Percentiles rank a stretch among this genome's conserved stretches.
Conservation (phyloP, 2,113 vertebrate genomes). For the Corythaixoides concolor region DNA sequence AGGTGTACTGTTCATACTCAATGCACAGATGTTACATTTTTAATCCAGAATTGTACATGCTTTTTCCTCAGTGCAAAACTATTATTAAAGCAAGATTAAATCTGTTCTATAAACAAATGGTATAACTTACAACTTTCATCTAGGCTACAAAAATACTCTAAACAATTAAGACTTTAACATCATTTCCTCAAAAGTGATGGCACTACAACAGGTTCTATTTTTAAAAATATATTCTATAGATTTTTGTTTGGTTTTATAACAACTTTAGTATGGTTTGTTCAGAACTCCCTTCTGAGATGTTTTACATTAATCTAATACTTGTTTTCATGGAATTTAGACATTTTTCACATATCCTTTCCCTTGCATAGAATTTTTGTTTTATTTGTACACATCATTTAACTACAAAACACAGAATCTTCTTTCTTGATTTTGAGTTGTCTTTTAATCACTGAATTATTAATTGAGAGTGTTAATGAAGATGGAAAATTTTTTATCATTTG, state of each 20-base stretch:
- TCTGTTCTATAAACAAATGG: neutral
- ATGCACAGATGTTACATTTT: neutral
- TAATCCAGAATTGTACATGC: neutral
- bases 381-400: neutral
- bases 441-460: neutral
- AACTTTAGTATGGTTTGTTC: neutral
- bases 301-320: neutral
- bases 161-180: neutral
- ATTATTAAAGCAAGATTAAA: neutral
- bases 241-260: neutral
- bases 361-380: neutral
- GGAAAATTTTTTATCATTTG: fast-evolving
- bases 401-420: neutral
- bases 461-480: neutral
- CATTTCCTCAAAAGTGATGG: neutral
- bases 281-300: neutral
- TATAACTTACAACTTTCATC: neutral
- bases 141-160: neutral
- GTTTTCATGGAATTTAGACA: neutral
- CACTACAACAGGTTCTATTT: neutral
- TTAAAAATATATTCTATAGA: neutral
- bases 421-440: neutral
- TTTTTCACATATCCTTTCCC: neutral
- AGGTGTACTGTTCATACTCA: neutral
- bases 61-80: neutral